These are phyloP conservation scores for Oreochromis mossambicus DNA, from an alignment of 2,797 vertebrate genomes.

Conservation along the genomic window DNA sequence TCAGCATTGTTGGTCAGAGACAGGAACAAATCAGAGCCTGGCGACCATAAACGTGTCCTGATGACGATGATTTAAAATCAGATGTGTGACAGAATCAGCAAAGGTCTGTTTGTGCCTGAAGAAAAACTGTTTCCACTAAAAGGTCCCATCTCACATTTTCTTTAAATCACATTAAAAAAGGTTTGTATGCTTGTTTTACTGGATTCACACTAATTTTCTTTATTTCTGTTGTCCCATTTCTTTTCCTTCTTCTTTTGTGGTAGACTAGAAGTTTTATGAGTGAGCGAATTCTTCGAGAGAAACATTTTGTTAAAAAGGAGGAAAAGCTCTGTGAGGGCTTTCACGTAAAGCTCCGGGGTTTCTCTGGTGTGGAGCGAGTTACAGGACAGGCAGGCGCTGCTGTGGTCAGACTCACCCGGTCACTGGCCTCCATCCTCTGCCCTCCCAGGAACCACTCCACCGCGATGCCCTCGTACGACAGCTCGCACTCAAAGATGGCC, in stretches of 20 bases:
- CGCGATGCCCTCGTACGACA: conserved; percentile 91
- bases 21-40: neutral
- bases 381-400: neutral
- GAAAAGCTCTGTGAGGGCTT: neutral
- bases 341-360: neutral
- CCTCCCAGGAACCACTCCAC: conserved; percentile 93
- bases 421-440: conserved; percentile 86
- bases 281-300: neutral
- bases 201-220: neutral
- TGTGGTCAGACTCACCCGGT: conserved; percentile 79
- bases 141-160: neutral
- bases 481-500: conserved; percentile 93
- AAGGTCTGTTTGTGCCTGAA: neutral
- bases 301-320: neutral
- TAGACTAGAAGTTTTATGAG: neutral
- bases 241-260: neutral
- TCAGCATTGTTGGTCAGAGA: neutral
- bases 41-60: neutral
- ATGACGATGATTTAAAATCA: neutral
- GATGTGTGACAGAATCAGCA: neutral
- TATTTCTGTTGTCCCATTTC: neutral
- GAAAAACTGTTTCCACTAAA: neutral
- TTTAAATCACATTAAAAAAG: neutral
- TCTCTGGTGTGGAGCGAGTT: no score
- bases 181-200: neutral